Conservation (phyloP, 2,888 invertebrate species). For the Cremastinae sp. region DNA sequence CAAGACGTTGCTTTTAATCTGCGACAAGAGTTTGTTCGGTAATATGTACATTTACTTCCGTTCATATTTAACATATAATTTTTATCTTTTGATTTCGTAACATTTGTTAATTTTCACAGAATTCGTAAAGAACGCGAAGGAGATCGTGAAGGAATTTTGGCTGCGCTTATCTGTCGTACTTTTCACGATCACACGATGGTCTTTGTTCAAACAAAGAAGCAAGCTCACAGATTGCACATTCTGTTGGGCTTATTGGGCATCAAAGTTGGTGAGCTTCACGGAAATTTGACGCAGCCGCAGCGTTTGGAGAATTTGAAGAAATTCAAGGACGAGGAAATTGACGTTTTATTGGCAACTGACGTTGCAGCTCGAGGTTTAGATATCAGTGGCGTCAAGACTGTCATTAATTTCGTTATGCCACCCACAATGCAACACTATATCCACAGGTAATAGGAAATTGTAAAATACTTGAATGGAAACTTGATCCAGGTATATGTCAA, state of each 20-base stretch:
- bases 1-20: constrained; percentile 97
- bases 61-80: not conserved
- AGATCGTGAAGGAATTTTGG: constrained; percentile 94
- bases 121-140: constrained; percentile 94
- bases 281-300: constrained; percentile 97
- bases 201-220: constrained; percentile 97
- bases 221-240: constrained; percentile 96
- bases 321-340: constrained; percentile 92
- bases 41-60: constrained; percentile 11
- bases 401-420: constrained; percentile 98
- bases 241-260: constrained; percentile 94
- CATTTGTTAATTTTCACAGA: constrained; percentile 77
- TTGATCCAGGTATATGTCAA: too few relatives aligned
- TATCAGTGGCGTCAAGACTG: constrained; percentile 98
- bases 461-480: too few relatives aligned
- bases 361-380: constrained; percentile 97
- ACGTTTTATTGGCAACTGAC: constrained; percentile 96
- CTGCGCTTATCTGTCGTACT: constrained; percentile 91
- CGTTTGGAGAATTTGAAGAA: constrained; percentile 93
- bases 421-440: constrained; percentile 97
- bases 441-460: constrained; percentile 84
- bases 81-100: not conserved
- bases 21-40: constrained; percentile 96
- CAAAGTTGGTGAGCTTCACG: constrained; percentile 95
- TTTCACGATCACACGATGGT: constrained; percentile 96